phyloP scores from a whole-genome alignment of 2,797 vertebrate species.

The Scomberomorus guttatus region DNA sequence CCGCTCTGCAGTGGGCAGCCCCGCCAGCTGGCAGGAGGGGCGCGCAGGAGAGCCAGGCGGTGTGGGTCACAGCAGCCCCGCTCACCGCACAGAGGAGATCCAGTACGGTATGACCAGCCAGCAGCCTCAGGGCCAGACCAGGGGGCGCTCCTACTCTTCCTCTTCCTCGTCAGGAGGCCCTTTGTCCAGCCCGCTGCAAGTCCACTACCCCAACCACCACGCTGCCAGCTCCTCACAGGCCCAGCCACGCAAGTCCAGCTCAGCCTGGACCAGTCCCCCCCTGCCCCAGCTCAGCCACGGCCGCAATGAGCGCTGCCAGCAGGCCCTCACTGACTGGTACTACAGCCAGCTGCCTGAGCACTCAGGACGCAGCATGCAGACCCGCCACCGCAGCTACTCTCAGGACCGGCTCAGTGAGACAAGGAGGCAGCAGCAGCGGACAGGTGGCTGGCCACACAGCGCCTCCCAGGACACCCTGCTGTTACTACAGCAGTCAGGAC shows the following conservation, averaged over 20 bases:
- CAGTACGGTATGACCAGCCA: constrained; percentile 87
- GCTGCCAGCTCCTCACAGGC: constrained; percentile 59
- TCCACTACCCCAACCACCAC: constrained; percentile 83
- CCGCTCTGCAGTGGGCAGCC: constrained; percentile 79
- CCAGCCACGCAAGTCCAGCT: constrained; percentile 65
- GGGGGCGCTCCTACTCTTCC: constrained; percentile 83
- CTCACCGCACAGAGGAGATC: constrained; percentile 86
- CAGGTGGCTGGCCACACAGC: constrained; percentile 91
- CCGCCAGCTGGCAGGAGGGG: constrained; percentile 84
- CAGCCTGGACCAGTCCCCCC: constrained; percentile 70
- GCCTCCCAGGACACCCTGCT: constrained; percentile 95
- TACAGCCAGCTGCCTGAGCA: constrained; percentile 88
- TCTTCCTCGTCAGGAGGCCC: constrained; percentile 84
- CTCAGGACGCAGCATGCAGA: constrained; percentile 85
- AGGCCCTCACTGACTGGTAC: constrained; percentile 95
- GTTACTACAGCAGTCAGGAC: constrained; percentile 87
- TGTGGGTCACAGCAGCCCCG: constrained; percentile 81
- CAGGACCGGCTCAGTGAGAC: constrained; percentile 91
- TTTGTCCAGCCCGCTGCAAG: constrained; percentile 81
- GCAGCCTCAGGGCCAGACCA: constrained; percentile 81
- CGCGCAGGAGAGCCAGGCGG: constrained; percentile 80
- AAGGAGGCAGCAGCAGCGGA: constrained; percentile 75
- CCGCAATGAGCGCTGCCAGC: constrained; percentile 89
- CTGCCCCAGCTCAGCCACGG: constrained; percentile 66
- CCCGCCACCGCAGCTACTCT: constrained; percentile 92